Conservation (phyloP, 2,888 invertebrate species). For the Pollenia amentaria region DNA sequence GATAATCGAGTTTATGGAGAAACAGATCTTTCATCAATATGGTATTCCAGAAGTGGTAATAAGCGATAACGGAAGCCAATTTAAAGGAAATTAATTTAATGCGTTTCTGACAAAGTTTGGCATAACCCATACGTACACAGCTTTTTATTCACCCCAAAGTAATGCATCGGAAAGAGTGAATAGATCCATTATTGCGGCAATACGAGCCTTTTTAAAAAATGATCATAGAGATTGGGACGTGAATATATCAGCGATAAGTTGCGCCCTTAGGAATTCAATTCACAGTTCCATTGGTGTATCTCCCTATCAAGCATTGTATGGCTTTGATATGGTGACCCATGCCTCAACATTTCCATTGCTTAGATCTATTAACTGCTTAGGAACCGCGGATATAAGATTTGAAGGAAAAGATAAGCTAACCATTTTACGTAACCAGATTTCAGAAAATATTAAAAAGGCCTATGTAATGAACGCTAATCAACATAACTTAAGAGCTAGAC, state of each 20-base stretch:
- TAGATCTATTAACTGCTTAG: neutral
- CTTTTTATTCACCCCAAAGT: too few relatives aligned
- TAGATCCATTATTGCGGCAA: too few relatives aligned
- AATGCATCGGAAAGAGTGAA: too few relatives aligned
- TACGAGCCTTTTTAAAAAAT: too few relatives aligned
- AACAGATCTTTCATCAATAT: neutral
- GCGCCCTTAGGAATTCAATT: neutral
- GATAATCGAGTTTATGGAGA: conserved; percentile 1
- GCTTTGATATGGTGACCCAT: conserved; percentile 9
- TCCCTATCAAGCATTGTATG: conserved; percentile 22
- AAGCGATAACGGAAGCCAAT: too few relatives aligned
- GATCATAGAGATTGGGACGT: too few relatives aligned
- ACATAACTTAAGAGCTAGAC: conserved; percentile 17
- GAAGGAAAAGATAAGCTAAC: neutral
- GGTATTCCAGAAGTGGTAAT: neutral
- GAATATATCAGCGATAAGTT: neutral
- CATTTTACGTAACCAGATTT: neutral
- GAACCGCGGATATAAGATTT: neutral
- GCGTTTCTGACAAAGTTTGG: too few relatives aligned
- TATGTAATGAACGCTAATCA: conserved; percentile 5
- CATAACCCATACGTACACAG: too few relatives aligned
- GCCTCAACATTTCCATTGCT: neutral
- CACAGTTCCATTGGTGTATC: neutral
- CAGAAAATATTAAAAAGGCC: conserved; percentile 1
- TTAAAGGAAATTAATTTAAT: too few relatives aligned